Percentiles rank a stretch among this genome's conserved stretches.
Conservation (phyloP, 2,797 vertebrate genomes). For the Arrhamphus sclerolepis region DNA sequence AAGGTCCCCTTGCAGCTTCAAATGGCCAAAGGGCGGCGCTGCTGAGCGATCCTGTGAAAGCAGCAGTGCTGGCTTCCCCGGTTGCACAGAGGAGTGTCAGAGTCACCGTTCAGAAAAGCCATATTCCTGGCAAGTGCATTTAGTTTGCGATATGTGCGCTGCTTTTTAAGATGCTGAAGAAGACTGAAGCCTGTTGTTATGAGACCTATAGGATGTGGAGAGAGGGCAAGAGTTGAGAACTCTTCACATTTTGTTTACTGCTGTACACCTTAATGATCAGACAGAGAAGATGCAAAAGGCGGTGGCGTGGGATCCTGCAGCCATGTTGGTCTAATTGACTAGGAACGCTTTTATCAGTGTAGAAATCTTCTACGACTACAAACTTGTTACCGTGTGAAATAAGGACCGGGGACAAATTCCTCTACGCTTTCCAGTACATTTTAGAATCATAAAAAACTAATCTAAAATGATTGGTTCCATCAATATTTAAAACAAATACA, state of each 20-base stretch:
- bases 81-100: slow-evolving; percentile 35
- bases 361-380: slow-evolving; percentile 22
- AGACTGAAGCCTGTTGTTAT: slow-evolving; percentile 99
- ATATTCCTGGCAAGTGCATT: slow-evolving; percentile 75
- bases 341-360: slow-evolving; percentile 65
- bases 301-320: slow-evolving; percentile 53
- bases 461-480: slow-evolving; percentile 66
- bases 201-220: slow-evolving; percentile 94
- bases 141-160: slow-evolving; percentile 69
- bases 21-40: slow-evolving; percentile 27
- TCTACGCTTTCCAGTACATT: slow-evolving; percentile 18
- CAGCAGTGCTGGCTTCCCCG: slow-evolving; percentile 42
- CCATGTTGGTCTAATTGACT: slow-evolving; percentile 62
- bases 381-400: slow-evolving; percentile 30
- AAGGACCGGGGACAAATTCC: slow-evolving; percentile 13
- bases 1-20: slow-evolving; percentile 42
- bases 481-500: slow-evolving; percentile 63
- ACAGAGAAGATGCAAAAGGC: slow-evolving; percentile 54
- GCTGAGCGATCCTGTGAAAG: slow-evolving; percentile 43
- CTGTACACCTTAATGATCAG: slow-evolving; percentile 36
- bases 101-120: slow-evolving; percentile 81
- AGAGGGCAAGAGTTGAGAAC: slow-evolving; percentile 86
- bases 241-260: slow-evolving; percentile 64
- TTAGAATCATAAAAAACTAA: slow-evolving; percentile 57
- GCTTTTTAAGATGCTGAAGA: slow-evolving; percentile 93